Conservation (phyloP, 2,797 vertebrate genomes). For the Alectoris magna region DNA sequence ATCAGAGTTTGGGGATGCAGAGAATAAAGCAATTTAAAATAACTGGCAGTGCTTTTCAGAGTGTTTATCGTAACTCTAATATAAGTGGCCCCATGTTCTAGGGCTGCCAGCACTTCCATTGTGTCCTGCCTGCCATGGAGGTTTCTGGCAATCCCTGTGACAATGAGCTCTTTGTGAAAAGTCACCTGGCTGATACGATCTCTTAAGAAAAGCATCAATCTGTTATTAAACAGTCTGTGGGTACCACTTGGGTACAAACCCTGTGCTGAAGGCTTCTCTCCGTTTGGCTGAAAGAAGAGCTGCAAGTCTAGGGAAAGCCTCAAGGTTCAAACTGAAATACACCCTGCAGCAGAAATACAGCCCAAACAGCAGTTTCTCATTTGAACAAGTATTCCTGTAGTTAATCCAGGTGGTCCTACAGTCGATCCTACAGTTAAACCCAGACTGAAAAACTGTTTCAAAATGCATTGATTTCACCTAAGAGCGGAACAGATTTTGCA, state of each 20-base stretch:
- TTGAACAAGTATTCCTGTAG: not conserved
- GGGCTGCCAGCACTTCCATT: not conserved
- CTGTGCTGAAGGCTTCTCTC: not conserved
- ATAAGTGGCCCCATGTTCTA: not conserved
- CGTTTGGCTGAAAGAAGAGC: not conserved
- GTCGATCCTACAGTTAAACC: too few species aligned
- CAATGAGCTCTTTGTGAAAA: not conserved
- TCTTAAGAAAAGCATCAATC: not conserved
- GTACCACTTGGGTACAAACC: not conserved
- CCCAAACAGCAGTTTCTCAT: not conserved
- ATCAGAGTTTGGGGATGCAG: constrained; percentile 45
- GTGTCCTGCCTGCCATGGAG: not conserved
- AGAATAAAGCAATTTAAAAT: constrained; percentile 46
- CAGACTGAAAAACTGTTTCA: not conserved
- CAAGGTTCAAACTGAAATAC: not conserved
- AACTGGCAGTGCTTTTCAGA: constrained; percentile 31
- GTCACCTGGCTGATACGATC: not conserved
- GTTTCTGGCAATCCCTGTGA: not conserved
- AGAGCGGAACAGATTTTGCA: not conserved
- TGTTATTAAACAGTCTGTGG: not conserved
- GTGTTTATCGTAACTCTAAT: not conserved
- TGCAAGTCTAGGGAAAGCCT: not conserved
- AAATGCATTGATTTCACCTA: not conserved
- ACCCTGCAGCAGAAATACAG: not conserved
- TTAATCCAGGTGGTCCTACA: too few species aligned